Conservation (phyloP, 2,113 vertebrate species). For the Oncorhynchus nerka region DNA sequence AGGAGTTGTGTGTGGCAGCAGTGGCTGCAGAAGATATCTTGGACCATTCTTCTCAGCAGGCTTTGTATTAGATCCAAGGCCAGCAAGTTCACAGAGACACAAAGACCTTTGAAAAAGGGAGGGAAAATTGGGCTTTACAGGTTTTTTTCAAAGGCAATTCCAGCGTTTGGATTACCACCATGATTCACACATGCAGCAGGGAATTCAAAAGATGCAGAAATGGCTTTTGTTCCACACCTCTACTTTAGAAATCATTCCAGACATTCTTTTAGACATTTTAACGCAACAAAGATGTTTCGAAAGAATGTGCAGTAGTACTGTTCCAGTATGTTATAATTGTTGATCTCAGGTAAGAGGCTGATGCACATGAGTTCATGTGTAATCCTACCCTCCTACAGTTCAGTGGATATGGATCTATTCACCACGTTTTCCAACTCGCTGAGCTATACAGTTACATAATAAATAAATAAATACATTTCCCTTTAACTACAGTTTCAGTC, state of each 20-base stretch:
- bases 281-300: background rate
- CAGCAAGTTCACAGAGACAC: slow-evolving; percentile 61
- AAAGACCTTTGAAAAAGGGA: slow-evolving; percentile 54
- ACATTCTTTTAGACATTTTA: background rate
- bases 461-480: slow-evolving; percentile 44
- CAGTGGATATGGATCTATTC: slow-evolving; percentile 10
- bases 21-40: slow-evolving; percentile 34
- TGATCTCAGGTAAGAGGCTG: slow-evolving; percentile 28
- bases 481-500: slow-evolving; percentile 46
- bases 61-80: slow-evolving; percentile 69
- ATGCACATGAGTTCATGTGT: slow-evolving; percentile 7
- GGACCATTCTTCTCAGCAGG: slow-evolving; percentile 54
- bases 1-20: slow-evolving; percentile 40
- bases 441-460: slow-evolving; percentile 44
- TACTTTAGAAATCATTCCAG: too few relatives aligned
- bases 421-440: background rate
- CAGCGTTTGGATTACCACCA: slow-evolving; percentile 30
- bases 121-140: slow-evolving; percentile 56
- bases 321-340: background rate
- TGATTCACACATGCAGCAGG: slow-evolving; percentile 27
- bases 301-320: background rate
- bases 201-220: slow-evolving; percentile 25
- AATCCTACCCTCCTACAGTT: slow-evolving; percentile 25
- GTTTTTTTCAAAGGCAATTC: slow-evolving; percentile 63
- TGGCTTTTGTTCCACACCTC: slow-evolving; percentile 12